Conservation (phyloP, 1,140 invertebrate species). For the Zaprionus taronus region DNA sequence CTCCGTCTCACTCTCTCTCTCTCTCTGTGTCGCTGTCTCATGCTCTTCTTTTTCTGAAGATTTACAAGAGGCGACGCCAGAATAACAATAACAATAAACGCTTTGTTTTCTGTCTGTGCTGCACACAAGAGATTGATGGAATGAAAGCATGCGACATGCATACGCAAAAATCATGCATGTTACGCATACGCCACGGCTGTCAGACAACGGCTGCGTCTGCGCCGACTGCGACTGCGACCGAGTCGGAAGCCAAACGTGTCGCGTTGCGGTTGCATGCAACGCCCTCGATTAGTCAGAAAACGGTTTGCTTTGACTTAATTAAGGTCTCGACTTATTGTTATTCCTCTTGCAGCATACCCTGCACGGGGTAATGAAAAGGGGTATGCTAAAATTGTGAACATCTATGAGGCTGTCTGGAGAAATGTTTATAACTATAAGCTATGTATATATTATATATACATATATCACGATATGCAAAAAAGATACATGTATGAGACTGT, state of each 20-base stretch:
- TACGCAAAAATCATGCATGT: slow-evolving; percentile 51
- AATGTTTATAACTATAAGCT: too few species aligned
- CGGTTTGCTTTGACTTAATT: slow-evolving; percentile 66
- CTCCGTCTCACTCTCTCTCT: slow-evolving; percentile 4
- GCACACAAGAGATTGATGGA: slow-evolving; percentile 69
- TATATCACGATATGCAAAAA: neutral
- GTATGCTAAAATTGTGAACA: neutral
- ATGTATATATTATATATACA: too few species aligned
- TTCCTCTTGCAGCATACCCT: slow-evolving; percentile 2
- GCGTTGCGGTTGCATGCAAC: slow-evolving; percentile 37
- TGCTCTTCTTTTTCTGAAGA: slow-evolving; percentile 3
- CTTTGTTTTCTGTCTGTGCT: slow-evolving; percentile 29
- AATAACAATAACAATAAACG: slow-evolving; percentile 60
- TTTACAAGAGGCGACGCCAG: slow-evolving; percentile 11
- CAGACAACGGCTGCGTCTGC: neutral
- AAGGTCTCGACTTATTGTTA: slow-evolving; percentile 43
- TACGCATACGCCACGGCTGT: slow-evolving; percentile 62
- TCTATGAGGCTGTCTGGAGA: too few species aligned
- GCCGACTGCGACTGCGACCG: neutral
- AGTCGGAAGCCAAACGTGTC: slow-evolving; percentile 30
- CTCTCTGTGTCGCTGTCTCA: slow-evolving; percentile 1
- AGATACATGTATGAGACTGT: too few species aligned
- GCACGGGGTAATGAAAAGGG: neutral
- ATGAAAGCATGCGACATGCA: slow-evolving; percentile 58
- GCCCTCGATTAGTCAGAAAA: slow-evolving; percentile 46